Conservation (phyloP, 1,140 invertebrate species). For the Nasonia vitripennis region DNA sequence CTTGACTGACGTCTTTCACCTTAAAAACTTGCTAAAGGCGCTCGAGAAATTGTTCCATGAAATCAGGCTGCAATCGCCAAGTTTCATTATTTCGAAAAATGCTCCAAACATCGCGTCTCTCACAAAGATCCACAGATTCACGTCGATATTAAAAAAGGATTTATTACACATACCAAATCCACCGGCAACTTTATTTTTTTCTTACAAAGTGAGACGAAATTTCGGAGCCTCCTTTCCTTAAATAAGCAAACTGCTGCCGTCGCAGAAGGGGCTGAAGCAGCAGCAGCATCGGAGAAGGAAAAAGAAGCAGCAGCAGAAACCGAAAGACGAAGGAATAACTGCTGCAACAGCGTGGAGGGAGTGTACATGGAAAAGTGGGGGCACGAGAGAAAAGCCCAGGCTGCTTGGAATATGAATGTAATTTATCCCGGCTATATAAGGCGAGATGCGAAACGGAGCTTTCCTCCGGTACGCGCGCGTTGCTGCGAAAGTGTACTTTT, state of each 20-base stretch:
- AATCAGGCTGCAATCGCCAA: too few species aligned
- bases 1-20: background rate
- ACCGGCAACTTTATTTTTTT: too few species aligned
- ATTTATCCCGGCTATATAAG: constrained; percentile 53
- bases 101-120: too few species aligned
- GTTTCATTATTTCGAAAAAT: too few species aligned
- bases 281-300: background rate
- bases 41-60: background rate
- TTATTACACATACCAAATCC: too few species aligned
- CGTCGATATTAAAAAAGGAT: too few species aligned
- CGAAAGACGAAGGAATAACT: constrained; percentile 34
- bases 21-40: background rate
- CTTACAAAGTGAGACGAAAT: too few species aligned
- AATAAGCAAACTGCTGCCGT: background rate
- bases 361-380: background rate
- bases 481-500: constrained; percentile 31
- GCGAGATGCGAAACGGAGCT: constrained; percentile 37
- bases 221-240: background rate
- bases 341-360: constrained; percentile 26
- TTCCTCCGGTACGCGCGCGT: background rate
- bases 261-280: background rate
- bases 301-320: constrained; percentile 37
- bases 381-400: background rate
- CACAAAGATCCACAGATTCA: too few species aligned
- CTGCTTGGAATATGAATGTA: constrained; percentile 52